Base-by-base conservation (phyloP, 2,113 vertebrate genomes). In the Phasianus colchicus region DNA sequence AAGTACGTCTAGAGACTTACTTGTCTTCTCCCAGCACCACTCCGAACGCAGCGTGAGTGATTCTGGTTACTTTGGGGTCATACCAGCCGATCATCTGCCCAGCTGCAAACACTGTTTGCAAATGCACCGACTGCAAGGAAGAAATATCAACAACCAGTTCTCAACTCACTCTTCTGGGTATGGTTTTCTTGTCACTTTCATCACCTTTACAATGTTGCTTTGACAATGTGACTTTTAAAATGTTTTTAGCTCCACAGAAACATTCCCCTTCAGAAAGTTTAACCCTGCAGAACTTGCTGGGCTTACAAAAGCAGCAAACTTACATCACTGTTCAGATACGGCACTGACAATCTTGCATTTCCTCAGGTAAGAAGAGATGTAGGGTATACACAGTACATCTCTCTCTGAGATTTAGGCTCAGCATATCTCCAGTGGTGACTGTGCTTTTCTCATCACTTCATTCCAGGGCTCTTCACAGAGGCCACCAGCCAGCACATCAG, bases 11-110 rank as follows among this genome's bases (percentile, higher is more conserved):
- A n/a, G 34, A 73, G 34, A 98, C 99, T 98, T 97, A 99, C 99
- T 99, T 99, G 98, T 99, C 99, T 94, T 99, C 99, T 40, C 99
- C 99, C 36, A 99, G 97, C 75, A 99, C 99, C 91, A 99, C 99
- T 61, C 99, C 99, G 2, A 99, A 99, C 0, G 98, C 98, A 1
- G 99, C 98, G 32, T 99, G 99, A 76, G 97, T 97, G 91, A 99
- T 98, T 73, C 98, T 98, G 78, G 97, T 99, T 58, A 99, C 98
- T 86, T 98, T 97, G 38, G 99, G 98, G 88, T 99, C 96, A 57
- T 99, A 99, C 99, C 99, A 99, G 81, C 99, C 99, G 2, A 99
- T 98, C 99, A 99, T 98, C 83, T 98, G 98, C 52, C 96, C 99
- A 34, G 98, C 99, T 54, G 98, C 98, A 92, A 98, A 99, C 86